A percentile compares a stretch with the other conserved stretches of the same genome.
phyloP scores from a whole-genome alignment of 2,797 vertebrate species.

The Cichlasoma orientale region DNA sequence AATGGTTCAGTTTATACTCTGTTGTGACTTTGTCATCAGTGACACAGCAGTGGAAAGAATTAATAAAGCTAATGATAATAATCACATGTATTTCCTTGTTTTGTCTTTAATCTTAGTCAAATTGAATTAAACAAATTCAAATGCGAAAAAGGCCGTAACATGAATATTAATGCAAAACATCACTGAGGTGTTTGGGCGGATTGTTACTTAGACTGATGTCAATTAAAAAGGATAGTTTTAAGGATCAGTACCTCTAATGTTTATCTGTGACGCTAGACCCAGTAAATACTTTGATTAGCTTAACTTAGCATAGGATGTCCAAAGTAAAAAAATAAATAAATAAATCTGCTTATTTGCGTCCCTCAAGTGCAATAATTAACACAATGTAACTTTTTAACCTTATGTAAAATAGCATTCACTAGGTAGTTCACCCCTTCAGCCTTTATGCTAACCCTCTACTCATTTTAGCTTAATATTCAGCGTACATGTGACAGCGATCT shows the following conservation, averaged over 20 bases:
- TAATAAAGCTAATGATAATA: constrained; percentile 4
- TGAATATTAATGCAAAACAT: not conserved
- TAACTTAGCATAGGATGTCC: not conserved
- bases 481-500: not conserved
- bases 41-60: constrained; percentile 19
- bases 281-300: not conserved
- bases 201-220: not conserved
- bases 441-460: not conserved
- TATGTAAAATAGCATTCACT: not conserved
- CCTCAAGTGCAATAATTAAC: not conserved
- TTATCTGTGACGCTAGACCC: not conserved
- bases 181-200: not conserved
- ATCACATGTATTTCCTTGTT: not conserved
- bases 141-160: not conserved
- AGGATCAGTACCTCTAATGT: not conserved
- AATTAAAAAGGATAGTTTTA: not conserved
- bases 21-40: constrained; percentile 43
- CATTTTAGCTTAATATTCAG: not conserved
- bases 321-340: no score
- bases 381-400: not conserved
- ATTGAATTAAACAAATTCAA: not conserved
- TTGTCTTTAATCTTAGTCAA: not conserved
- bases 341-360: not conserved
- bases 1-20: constrained; percentile 48
- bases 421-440: not conserved